Percentiles rank a stretch among this genome's conserved stretches.
These are phyloP conservation scores for Ectemnius continuus DNA, from an alignment of 2,888 invertebrate genomes.

Conservation along the genomic window DNA sequence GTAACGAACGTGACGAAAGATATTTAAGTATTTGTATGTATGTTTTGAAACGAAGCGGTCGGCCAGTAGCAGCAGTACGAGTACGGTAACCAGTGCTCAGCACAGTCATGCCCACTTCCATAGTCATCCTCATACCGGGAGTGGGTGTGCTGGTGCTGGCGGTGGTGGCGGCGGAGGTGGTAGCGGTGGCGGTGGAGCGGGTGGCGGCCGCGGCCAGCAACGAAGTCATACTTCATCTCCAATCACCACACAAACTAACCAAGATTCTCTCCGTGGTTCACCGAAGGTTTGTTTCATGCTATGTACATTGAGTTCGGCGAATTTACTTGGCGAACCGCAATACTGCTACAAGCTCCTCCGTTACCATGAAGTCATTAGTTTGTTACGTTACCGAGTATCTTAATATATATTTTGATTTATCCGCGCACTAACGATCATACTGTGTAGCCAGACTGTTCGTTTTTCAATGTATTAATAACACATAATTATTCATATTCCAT, in stretches of 20 bases:
- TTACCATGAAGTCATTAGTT: neutral
- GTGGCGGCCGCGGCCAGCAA: slow-evolving; percentile 68
- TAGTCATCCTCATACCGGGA: slow-evolving; percentile 53
- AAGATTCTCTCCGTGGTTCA: slow-evolving; percentile 71
- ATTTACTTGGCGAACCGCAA: neutral
- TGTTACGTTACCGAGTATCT: neutral
- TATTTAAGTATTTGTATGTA: slow-evolving; percentile 19
- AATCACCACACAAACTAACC: slow-evolving; percentile 69
- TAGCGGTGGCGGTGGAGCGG: neutral
- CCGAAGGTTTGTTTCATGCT: slow-evolving; percentile 65
- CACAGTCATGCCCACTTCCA: slow-evolving; percentile 73
- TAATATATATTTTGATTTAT: neutral
- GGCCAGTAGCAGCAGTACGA: slow-evolving; percentile 73
- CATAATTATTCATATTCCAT: no score
- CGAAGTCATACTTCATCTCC: slow-evolving; percentile 71
- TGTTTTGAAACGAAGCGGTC: slow-evolving; percentile 65
- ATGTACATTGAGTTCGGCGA: neutral
- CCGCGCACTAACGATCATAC: neutral
- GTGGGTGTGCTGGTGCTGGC: slow-evolving; percentile 1
- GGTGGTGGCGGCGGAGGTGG: neutral
- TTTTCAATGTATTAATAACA: no score
- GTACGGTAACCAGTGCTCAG: slow-evolving; percentile 73
- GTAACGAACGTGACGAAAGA: neutral
- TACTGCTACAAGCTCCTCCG: no score
- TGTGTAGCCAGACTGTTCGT: no score